Conservation (phyloP, 2,113 vertebrate genomes). For the Damaliscus lunatus region DNA sequence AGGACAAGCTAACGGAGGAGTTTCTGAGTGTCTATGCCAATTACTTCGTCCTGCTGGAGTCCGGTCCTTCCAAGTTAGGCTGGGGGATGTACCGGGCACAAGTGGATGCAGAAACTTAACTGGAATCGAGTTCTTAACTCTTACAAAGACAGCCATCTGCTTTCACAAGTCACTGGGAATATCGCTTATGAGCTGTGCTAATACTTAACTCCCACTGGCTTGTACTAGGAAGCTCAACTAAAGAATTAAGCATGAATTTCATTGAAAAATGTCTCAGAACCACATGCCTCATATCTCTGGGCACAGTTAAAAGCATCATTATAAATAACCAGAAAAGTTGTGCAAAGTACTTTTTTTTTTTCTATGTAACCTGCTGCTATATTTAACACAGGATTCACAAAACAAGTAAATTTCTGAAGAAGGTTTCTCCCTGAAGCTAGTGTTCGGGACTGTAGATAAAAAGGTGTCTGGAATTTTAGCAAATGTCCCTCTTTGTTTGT, state of each 20-base stretch:
- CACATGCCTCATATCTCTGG: neutral
- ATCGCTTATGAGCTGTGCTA: neutral
- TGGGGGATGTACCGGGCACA: slow-evolving; percentile 52
- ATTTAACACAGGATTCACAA: neutral
- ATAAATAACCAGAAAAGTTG: neutral
- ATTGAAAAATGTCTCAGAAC: neutral
- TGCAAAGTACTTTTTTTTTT: neutral
- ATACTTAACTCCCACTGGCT: slow-evolving; percentile 7
- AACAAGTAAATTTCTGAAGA: neutral
- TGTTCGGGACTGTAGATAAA: neutral
- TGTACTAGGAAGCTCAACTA: neutral
- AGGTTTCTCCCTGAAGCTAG: neutral
- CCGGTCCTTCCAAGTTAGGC: slow-evolving; percentile 37
- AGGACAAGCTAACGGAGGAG: slow-evolving; percentile 30
- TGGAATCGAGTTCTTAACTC: slow-evolving; percentile 16
- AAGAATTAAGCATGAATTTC: slow-evolving; percentile 2
- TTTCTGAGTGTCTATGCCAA: neutral
- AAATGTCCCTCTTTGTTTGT: neutral
- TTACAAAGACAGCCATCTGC: slow-evolving; percentile 11
- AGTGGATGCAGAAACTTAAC: slow-evolving; percentile 13
- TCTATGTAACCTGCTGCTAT: neutral
- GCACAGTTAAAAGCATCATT: neutral
- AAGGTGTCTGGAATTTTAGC: neutral
- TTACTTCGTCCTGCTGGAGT: slow-evolving; percentile 42
- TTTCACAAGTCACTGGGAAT: neutral